phyloP scores from a whole-genome alignment of 2,113 vertebrate species.

The Anoura caudifer region DNA sequence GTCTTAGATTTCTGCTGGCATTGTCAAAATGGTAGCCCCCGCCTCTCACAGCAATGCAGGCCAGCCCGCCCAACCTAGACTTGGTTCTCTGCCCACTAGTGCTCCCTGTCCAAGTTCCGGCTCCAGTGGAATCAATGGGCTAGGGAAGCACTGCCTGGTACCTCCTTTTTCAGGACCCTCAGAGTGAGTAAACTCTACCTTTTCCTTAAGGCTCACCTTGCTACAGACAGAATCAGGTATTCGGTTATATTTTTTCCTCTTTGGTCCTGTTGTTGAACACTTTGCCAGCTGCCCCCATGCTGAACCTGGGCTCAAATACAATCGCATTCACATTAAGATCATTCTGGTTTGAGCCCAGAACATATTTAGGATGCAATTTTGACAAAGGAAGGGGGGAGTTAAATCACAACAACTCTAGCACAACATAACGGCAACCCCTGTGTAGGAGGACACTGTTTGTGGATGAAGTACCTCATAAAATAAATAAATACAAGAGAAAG shows the following conservation, averaged over 20 bases:
- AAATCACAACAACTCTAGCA: constrained; percentile 35
- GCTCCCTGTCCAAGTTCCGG: not conserved
- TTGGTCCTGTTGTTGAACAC: constrained; percentile 42
- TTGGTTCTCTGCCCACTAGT: not conserved
- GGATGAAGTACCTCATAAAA: not conserved
- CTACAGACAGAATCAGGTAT: constrained; percentile 36
- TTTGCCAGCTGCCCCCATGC: constrained; percentile 53
- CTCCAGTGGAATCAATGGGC: not conserved
- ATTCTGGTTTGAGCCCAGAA: constrained; percentile 45
- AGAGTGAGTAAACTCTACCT: not conserved
- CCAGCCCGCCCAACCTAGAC: not conserved
- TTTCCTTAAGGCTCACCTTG: constrained; percentile 29
- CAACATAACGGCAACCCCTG: not conserved
- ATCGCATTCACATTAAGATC: constrained; percentile 29
- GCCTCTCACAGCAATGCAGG: not conserved
- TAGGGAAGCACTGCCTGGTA: not conserved
- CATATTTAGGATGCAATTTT: constrained; percentile 41
- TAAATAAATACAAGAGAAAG: not conserved
- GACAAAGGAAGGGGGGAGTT: constrained; percentile 38
- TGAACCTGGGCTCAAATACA: constrained; percentile 56
- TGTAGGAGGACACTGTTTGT: constrained; percentile 5
- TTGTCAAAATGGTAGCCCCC: not conserved
- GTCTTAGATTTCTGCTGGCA: not conserved
- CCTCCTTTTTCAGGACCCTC: not conserved
- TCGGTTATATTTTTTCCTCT: constrained; percentile 26